A percentile compares a stretch with the other conserved stretches of the same genome.
These are phyloP conservation scores for Anas bahamensis DNA, from an alignment of 2,797 vertebrate genomes.

Conservation along the genomic window DNA sequence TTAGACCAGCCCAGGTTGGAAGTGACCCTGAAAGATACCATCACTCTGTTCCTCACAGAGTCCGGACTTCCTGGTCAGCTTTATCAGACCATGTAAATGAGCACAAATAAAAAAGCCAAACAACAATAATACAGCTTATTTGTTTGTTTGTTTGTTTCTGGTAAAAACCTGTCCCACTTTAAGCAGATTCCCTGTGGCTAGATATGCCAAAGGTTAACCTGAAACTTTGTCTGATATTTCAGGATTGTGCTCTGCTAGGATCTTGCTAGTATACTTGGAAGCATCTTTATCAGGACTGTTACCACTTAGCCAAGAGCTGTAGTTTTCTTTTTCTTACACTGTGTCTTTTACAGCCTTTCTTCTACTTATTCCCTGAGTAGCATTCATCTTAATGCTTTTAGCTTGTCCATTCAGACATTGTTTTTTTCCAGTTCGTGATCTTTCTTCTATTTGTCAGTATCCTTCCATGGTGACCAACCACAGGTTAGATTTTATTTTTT, in stretches of 20 bases:
- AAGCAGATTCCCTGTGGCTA: background rate
- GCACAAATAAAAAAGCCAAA: background rate
- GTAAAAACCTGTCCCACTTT: background rate
- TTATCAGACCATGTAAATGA: background rate
- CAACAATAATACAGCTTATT: background rate
- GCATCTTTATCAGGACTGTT: background rate
- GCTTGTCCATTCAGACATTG: background rate
- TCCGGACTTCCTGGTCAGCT: background rate
- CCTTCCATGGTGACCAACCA: background rate
- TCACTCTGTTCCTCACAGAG: background rate
- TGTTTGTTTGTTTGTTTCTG: background rate
- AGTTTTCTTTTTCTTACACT: background rate
- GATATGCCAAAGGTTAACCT: background rate
- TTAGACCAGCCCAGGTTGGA: background rate
- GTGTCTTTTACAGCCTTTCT: background rate
- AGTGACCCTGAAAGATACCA: background rate
- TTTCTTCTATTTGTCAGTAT: background rate
- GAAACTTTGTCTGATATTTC: background rate
- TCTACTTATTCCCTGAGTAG: background rate
- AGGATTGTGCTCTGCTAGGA: background rate
- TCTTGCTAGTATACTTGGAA: background rate
- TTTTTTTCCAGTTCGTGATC: background rate
- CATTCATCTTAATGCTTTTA: background rate
- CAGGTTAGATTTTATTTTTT: background rate
- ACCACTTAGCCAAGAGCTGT: background rate